Conservation (phyloP, 2,888 invertebrate genomes). For the Phyto melanocephala region DNA sequence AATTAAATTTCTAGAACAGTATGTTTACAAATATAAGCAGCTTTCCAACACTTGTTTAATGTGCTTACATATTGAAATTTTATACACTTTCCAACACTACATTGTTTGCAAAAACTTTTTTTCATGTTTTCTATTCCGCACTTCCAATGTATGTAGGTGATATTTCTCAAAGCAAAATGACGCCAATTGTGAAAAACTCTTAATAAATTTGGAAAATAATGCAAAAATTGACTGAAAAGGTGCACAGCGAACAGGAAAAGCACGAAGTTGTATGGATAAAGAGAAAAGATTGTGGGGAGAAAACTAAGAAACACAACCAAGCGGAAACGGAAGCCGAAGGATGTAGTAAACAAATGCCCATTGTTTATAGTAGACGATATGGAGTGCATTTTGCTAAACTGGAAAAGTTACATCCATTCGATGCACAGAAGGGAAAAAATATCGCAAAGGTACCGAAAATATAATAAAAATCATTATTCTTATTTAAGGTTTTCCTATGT, state of each 20-base stretch:
- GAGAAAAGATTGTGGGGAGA: conserved; percentile 40
- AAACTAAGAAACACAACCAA: not conserved
- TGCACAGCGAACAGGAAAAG: conserved; percentile 67
- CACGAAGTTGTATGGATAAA: conserved; percentile 69
- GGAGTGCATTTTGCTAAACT: conserved; percentile 90
- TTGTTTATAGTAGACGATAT: conserved; percentile 88
- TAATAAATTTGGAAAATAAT: conserved; percentile 55
- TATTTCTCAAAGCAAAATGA: conserved; percentile 3
- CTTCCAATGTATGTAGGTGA: not conserved
- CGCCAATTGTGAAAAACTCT: not conserved
- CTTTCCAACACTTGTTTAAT: too few relatives aligned
- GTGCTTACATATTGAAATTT: too few relatives aligned
- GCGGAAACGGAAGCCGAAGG: conserved; percentile 34
- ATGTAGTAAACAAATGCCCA: conserved; percentile 81
- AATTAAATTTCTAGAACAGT: too few relatives aligned
- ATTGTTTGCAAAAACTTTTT: not conserved
- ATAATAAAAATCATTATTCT: not conserved
- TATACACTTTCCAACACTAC: conserved; percentile 38
- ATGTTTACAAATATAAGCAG: too few relatives aligned
- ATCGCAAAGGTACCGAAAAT: conserved; percentile 82
- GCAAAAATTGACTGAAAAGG: conserved; percentile 68
- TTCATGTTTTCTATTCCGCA: not conserved
- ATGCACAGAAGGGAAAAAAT: conserved; percentile 91
- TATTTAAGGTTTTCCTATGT: too few relatives aligned
- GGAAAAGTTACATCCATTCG: conserved; percentile 92